Conservation (phyloP, 2,113 vertebrate species). For the Megaceryle maxima region DNA sequence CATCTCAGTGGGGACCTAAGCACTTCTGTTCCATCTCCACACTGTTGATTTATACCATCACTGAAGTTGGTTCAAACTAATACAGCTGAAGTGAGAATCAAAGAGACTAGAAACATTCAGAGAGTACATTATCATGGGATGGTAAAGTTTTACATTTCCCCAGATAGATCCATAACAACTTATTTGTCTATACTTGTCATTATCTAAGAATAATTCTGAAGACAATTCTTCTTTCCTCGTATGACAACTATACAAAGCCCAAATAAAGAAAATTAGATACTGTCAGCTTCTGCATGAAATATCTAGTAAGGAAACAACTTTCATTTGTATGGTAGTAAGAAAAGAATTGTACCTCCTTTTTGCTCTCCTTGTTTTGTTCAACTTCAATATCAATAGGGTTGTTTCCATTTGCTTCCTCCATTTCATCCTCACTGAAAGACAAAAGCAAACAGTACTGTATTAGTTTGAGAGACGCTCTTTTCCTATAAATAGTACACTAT, state of each 20-base stretch:
- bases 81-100: neutral
- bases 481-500: neutral
- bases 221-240: slow-evolving; percentile 5
- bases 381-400: slow-evolving; percentile 82
- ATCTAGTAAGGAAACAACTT: neutral
- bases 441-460: slow-evolving; percentile 50
- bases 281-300: neutral
- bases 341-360: slow-evolving; percentile 85
- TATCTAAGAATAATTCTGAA: slow-evolving; percentile 11
- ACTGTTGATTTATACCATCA: neutral
- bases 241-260: neutral
- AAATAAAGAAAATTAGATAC: slow-evolving; percentile 31
- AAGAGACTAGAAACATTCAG: neutral
- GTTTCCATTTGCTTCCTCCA: slow-evolving; percentile 81
- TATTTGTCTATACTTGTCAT: neutral
- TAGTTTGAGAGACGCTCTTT: neutral
- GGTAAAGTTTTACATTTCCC: neutral
- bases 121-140: neutral
- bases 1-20: neutral
- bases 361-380: slow-evolving; percentile 86
- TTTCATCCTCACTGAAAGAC: slow-evolving; percentile 89
- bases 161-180: neutral
- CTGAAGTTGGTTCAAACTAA: neutral
- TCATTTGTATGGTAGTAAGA: neutral
- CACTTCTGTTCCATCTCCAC: neutral